Evolutionary conservation across 2,113 vertebrate genomes (phyloP).

Genomic region (Calidris pugnax): DNA sequence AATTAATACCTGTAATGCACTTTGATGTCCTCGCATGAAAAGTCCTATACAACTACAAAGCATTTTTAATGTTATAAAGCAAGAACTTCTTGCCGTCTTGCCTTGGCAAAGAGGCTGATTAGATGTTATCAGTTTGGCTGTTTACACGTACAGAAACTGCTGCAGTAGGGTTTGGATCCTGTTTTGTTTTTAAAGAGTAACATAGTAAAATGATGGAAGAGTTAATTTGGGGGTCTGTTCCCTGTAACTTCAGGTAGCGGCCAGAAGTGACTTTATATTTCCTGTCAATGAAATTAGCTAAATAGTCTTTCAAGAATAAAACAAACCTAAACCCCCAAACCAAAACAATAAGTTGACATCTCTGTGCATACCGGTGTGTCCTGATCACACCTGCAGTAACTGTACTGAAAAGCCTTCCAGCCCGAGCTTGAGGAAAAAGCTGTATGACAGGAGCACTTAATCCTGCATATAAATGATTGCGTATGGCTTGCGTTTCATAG

Average conservation of each 20-base stretch:
- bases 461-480: neutral
- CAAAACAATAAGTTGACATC: neutral
- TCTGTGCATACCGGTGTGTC: neutral
- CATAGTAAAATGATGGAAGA: neutral
- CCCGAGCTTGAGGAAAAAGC: neutral
- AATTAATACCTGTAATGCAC: constrained; percentile 65
- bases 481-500: neutral
- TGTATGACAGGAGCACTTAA: neutral
- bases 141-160: constrained; percentile 55
- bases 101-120: constrained; percentile 53
- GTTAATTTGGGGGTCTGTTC: neutral
- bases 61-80: constrained; percentile 67
- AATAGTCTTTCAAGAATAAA: neutral
- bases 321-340: neutral
- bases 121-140: constrained; percentile 64
- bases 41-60: constrained; percentile 68
- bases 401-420: neutral
- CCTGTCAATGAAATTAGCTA: neutral
- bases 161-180: constrained; percentile 22
- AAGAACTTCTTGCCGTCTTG: constrained; percentile 64
- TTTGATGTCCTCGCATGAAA: constrained; percentile 74
- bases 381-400: neutral
- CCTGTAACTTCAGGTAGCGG: neutral
- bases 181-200: constrained; percentile 10
- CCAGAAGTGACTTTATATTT: neutral